Evolutionary conservation across 2,888 invertebrate genomes (phyloP).

Genomic region (Lasioglossum zephyrum): DNA sequence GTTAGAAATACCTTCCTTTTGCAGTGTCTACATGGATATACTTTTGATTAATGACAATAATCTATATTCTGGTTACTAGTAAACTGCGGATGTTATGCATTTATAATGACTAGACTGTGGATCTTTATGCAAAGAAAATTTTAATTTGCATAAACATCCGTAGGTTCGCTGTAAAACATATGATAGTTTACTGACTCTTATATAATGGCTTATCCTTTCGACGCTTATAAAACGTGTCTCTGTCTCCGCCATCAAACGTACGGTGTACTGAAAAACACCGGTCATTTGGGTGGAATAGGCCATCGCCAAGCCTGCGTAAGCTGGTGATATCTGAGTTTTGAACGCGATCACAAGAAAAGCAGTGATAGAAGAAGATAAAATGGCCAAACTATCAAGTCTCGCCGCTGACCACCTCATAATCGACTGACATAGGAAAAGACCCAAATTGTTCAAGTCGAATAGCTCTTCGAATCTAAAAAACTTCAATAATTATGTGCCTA

Average conservation of each 20-base stretch:
- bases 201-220: conserved; percentile 83
- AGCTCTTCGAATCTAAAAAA: conserved; percentile 84
- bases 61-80: neutral
- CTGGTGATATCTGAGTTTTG: conserved; percentile 84
- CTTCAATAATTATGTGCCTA: neutral
- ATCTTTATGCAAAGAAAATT: too few relatives aligned
- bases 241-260: conserved; percentile 84
- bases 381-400: conserved; percentile 77
- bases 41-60: conserved; percentile 16
- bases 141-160: too few relatives aligned
- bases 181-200: conserved; percentile 73
- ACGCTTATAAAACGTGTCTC: conserved; percentile 85
- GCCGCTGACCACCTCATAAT: conserved; percentile 84
- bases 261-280: conserved; percentile 86
- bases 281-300: conserved; percentile 87
- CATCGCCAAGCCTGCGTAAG: conserved; percentile 87
- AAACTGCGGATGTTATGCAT: neutral
- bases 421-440: conserved; percentile 85
- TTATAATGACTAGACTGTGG: neutral
- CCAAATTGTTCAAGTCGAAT: conserved; percentile 85
- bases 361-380: conserved; percentile 84
- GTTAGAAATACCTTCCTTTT: conserved; percentile 68
- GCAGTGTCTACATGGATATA: conserved; percentile 67
- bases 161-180: neutral
- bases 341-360: conserved; percentile 85